Evolutionary conservation across 2,113 vertebrate genomes (phyloP).

Genomic region (Scomber japonicus): DNA sequence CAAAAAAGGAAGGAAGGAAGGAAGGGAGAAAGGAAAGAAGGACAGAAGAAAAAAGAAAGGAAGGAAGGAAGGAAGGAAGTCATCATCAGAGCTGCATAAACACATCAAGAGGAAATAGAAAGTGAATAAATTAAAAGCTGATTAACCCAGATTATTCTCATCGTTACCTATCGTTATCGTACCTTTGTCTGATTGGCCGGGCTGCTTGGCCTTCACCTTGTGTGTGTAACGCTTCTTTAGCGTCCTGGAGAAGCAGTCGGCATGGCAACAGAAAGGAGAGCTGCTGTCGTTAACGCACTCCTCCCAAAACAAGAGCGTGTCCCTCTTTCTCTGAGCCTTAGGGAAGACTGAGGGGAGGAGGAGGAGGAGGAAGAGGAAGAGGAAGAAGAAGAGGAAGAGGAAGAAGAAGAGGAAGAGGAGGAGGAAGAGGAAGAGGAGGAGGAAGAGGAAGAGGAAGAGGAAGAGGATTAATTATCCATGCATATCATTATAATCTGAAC

Average conservation of each 20-base stretch:
- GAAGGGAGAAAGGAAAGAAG: no score
- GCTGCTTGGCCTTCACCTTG: slow-evolving; percentile 90
- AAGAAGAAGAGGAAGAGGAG: no score
- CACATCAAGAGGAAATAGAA: no score
- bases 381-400: not conserved
- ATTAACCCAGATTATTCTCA: no score
- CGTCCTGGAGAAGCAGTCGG: slow-evolving; percentile 80
- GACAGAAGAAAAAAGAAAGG: no score
- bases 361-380: not conserved
- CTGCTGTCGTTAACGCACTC: slow-evolving; percentile 81
- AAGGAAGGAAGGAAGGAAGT: no score
- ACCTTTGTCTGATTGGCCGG: slow-evolving; percentile 93
- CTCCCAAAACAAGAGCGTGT: slow-evolving; percentile 88
- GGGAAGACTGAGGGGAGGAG: slow-evolving; percentile 86
- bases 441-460: not conserved
- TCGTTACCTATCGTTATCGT: not conserved
- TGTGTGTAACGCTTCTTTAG: slow-evolving; percentile 87
- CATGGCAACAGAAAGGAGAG: slow-evolving; percentile 84
- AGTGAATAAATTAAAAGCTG: no score
- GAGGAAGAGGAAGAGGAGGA: not conserved
- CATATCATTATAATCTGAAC: not conserved
- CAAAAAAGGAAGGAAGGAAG: no score
- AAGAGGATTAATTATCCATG: not conserved
- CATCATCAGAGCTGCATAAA: no score
- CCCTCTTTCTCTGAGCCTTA: slow-evolving; percentile 84